Conservation (phyloP, 2,888 invertebrate species). For the Laspeyria flexula region DNA sequence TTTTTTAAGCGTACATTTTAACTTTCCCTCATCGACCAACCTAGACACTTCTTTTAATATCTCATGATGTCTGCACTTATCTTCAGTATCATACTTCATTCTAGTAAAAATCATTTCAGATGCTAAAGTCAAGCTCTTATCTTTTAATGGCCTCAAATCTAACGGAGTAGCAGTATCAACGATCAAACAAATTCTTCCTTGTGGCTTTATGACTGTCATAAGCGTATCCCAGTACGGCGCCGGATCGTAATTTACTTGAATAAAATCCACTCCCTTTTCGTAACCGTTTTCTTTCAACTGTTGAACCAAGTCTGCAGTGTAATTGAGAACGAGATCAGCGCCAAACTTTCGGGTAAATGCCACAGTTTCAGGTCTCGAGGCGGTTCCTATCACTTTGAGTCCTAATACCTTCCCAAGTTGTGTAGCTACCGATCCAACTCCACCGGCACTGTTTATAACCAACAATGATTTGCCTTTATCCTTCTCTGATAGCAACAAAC, state of each 20-base stretch:
- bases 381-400: conserved; percentile 75
- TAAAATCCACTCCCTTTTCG: conserved; percentile 69
- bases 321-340: conserved; percentile 69
- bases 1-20: conserved; percentile 68
- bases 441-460: conserved; percentile 77
- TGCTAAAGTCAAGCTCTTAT: conserved; percentile 72
- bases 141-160: conserved; percentile 66
- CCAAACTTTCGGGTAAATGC: conserved; percentile 64
- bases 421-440: conserved; percentile 74
- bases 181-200: conserved; percentile 73
- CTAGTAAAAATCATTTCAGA: conserved; percentile 74
- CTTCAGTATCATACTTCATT: conserved; percentile 72
- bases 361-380: conserved; percentile 66
- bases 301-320: conserved; percentile 62
- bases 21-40: conserved; percentile 64
- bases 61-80: conserved; percentile 65
- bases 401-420: conserved; percentile 71
- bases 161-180: conserved; percentile 72
- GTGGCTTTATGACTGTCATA: conserved; percentile 70
- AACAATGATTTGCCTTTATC: conserved; percentile 71
- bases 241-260: conserved; percentile 75
- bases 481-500: conserved; percentile 66
- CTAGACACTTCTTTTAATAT: conserved; percentile 64
- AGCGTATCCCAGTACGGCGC: conserved; percentile 75
- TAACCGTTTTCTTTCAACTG: conserved; percentile 66